Evolutionary conservation across 2,888 invertebrate genomes (phyloP).

Genomic region (Alviniconcha strummeri): DNA sequence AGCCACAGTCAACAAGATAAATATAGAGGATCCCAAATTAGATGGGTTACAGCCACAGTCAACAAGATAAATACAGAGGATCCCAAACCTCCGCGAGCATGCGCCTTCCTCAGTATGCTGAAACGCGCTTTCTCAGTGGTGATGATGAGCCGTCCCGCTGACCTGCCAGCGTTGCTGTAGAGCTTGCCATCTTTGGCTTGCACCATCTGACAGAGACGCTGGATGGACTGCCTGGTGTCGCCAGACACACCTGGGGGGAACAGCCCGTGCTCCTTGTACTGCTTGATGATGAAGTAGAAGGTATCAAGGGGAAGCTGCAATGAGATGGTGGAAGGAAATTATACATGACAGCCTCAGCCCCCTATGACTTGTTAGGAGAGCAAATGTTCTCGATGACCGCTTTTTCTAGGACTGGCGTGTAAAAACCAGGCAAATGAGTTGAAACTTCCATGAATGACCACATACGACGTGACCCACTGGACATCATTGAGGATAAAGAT

Average conservation of each 20-base stretch:
- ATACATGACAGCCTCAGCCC: neutral
- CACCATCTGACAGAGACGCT: constrained; percentile 48
- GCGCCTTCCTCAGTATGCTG: constrained; percentile 47
- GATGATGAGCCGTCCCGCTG: constrained; percentile 29
- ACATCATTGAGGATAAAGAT: no score
- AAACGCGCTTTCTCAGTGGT: constrained; percentile 44
- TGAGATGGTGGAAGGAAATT: neutral
- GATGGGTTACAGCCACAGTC: no score
- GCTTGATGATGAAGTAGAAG: constrained; percentile 38
- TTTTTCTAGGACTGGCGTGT: no score
- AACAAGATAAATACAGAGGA: no score
- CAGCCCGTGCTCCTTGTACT: constrained; percentile 42
- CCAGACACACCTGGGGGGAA: constrained; percentile 46
- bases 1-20: no score
- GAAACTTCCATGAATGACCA: no score
- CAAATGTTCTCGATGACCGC: no score
- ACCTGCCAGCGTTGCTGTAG: constrained; percentile 38
- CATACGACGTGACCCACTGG: no score
- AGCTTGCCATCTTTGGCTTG: constrained; percentile 44
- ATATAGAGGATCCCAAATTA: no score
- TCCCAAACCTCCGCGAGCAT: constrained; percentile 44
- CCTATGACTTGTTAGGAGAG: no score
- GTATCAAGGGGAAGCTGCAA: constrained; percentile 36
- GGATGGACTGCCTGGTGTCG: constrained; percentile 47
- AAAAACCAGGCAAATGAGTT: no score